Evolutionary conservation across 2,888 invertebrate genomes (phyloP), one percentile per base, ranked within the genome.

Genomic region (Acanthococcus lagerstroemiae): DNA sequence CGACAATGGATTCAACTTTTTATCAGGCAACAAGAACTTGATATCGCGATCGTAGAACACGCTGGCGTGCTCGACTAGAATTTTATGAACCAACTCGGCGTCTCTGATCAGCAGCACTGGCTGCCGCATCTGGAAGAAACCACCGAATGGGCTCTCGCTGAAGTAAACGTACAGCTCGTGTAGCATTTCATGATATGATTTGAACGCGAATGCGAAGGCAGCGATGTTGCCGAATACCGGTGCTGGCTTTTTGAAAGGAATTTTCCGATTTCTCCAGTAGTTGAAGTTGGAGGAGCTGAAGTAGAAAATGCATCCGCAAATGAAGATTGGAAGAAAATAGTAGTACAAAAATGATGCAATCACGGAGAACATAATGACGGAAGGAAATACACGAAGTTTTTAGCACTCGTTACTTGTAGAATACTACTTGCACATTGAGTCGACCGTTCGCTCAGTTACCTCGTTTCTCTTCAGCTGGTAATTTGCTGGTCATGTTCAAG

Each of bases 261-360:
- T 74, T 2, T 74, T 74, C 27, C 74, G 74, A 3, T 72, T 73
- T 55, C 74, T 74, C 79, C 79, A 80, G 69, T 77, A 78, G 55
- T 74, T 72, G 67, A 74, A 77, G 9, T 74, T 75, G 63, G 74
- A 72, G 1, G 74, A 74, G 22, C 61, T 61, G 65, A 56, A 65
- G 61, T 54, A 65, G n/a, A n/a, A n/a, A n/a, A n/a, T n/a, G n/a
- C n/a, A n/a, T n/a, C n/a, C n/a, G n/a, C n/a, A n/a, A n/a, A n/a
- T n/a, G n/a, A n/a, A n/a, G n/a, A n/a, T n/a, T n/a, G n/a, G n/a
- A n/a, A n/a, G n/a, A n/a, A n/a, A n/a, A n/a, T n/a, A n/a, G n/a
- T n/a, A n/a, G n/a, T n/a, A n/a, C n/a, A n/a, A n/a, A n/a, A n/a
- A n/a, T n/a, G n/a, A n/a, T n/a, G n/a, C n/a, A n/a, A n/a, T n/a